Evolutionary conservation across 2,888 invertebrate species (phyloP).

Genomic region (Coremacera marginata): DNA sequence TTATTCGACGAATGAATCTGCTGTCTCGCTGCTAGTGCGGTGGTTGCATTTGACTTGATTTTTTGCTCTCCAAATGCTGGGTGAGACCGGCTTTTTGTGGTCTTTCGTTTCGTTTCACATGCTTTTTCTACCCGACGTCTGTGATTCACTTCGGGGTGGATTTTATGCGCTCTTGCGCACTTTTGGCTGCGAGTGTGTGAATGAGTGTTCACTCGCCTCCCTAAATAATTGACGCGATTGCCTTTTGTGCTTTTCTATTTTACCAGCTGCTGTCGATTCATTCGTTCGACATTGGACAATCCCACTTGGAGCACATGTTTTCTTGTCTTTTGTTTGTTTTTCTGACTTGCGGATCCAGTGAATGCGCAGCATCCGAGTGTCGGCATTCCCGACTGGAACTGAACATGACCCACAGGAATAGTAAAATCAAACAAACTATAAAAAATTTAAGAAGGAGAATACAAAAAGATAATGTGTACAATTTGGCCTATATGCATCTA

Average conservation of each 20-base stretch:
- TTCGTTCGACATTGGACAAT: slow-evolving; percentile 36
- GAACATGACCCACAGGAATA: not conserved
- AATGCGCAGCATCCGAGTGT: slow-evolving; percentile 17
- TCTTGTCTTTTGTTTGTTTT: slow-evolving; percentile 12
- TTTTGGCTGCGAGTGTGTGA: slow-evolving; percentile 36
- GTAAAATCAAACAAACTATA: not conserved
- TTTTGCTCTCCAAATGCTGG: slow-evolving; percentile 24
- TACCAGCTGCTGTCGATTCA: slow-evolving; percentile 21
- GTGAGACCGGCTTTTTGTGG: slow-evolving; percentile 52
- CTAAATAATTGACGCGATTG: slow-evolving; percentile 33
- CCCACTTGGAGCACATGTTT: slow-evolving; percentile 37
- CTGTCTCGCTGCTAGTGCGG: slow-evolving; percentile 38
- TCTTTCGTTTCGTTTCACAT: slow-evolving; percentile 5
- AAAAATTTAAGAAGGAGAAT: not conserved
- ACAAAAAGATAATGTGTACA: not conserved
- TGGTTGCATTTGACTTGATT: slow-evolving; percentile 2
- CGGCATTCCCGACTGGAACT: slow-evolving; percentile 17
- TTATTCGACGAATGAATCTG: slow-evolving; percentile 55
- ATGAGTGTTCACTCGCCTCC: not conserved
- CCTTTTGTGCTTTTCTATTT: slow-evolving; percentile 20
- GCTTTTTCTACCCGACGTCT: slow-evolving; percentile 26
- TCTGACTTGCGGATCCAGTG: not conserved
- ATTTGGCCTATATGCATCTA: too few species aligned
- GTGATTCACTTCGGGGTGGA: slow-evolving; percentile 28
- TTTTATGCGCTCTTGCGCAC: slow-evolving; percentile 54